These are phyloP conservation scores for rat (Rattus norvegicus) DNA, from an alignment of 2,113 vertebrate species.

Conservation along the genomic window DNA sequence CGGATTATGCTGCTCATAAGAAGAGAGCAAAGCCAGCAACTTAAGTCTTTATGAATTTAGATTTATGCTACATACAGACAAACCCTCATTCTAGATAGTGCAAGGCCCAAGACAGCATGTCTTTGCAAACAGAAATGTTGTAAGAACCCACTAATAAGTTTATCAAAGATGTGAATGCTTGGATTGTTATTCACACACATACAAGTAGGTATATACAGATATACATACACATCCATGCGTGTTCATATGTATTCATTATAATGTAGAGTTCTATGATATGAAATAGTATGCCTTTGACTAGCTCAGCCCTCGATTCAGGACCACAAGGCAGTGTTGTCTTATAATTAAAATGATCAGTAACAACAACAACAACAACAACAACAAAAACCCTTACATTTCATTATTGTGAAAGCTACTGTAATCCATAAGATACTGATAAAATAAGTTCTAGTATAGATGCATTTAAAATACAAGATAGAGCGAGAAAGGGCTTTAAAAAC, in stretches of 20 bases:
- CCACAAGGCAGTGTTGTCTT: neutral
- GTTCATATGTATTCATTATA: neutral
- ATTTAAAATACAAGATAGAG: neutral
- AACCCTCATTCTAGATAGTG: neutral
- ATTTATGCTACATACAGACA: neutral
- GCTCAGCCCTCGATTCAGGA: neutral
- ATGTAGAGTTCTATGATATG: neutral
- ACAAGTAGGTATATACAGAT: neutral
- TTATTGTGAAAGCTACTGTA: neutral
- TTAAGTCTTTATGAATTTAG: constrained; percentile 7
- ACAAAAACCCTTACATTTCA: neutral
- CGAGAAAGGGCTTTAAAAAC: neutral
- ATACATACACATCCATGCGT: neutral
- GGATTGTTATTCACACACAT: neutral
- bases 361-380: too few species aligned
- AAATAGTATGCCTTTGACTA: neutral
- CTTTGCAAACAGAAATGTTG: constrained; percentile 9
- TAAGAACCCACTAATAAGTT: constrained; percentile 22
- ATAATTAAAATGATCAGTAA: neutral
- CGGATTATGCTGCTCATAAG: neutral
- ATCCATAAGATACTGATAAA: neutral
- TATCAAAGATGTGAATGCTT: neutral
- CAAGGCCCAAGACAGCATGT: neutral
- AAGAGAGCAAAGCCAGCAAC: constrained; percentile 15
- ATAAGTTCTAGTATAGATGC: neutral